Base-by-base conservation (phyloP, 2,888 invertebrate species). In the Sminthurides aquaticus region DNA sequence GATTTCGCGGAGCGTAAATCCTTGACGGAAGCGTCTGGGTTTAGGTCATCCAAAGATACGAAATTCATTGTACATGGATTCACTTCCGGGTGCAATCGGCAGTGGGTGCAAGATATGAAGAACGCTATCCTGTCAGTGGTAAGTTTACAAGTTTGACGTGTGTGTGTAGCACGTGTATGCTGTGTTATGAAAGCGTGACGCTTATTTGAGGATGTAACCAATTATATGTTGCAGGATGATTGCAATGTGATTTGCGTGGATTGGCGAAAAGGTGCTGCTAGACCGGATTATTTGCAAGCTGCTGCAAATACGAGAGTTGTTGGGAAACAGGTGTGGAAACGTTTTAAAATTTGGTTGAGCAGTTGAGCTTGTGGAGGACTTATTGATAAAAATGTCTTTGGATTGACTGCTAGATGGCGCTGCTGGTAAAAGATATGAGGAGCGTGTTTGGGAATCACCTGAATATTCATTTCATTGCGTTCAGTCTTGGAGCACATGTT, bases 71-170 rank as follows among this genome's bases (percentile, higher is more conserved):
- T 94, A 0, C 95, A 95, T 77, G 95, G 95, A 2, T 95, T 95
- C 77, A 92, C 92, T 0, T 91, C 91, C 65, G 89, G 89, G 76
- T 94, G 93, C 78, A 86, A 52, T 20, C 5, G 52, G 88, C 87
- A 91, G 24, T 96, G 95, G 95, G 90, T 93, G 15, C 89, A 91
- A 77, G 90, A 92, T 79, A 92, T 95, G 89, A 85, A 91, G 65
- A 89, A 90, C 28, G 92, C 92, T 5, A 81, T 95, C 20, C 89
- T 94, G 86, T 88, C 90, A 61, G 90, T 90, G 78, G 90, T 90
- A 78, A 83, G 85, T 81, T 57, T 24, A 8, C 8, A 54, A 15
- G 54, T 54, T 22, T 20, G 20, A 22, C 11, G 11, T 54, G n/a
- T n/a, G n/a, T n/a, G n/a, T n/a, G n/a, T n/a, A n/a, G n/a, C n/a